phyloP scores from a whole-genome alignment of 2,888 invertebrate species.

The Scelioninae gen. 2 region DNA sequence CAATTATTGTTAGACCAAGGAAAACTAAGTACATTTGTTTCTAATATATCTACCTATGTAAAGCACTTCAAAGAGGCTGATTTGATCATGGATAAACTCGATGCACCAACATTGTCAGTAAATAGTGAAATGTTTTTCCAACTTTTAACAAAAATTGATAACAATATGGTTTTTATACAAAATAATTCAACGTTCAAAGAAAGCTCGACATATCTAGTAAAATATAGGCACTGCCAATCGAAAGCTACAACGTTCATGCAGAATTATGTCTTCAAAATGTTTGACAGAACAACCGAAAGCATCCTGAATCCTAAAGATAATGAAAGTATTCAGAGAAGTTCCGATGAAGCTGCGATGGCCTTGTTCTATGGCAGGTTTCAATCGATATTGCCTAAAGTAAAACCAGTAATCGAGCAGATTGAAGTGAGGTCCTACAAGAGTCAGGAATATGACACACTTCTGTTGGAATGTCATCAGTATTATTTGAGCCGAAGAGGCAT shows the following conservation, averaged over 20 bases:
- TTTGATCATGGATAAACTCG: slow-evolving; percentile 85
- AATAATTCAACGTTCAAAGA: slow-evolving; percentile 90
- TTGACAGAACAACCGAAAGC: slow-evolving; percentile 85
- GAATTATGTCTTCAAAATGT: slow-evolving; percentile 85
- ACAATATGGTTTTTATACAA: slow-evolving; percentile 89
- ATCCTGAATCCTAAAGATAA: slow-evolving; percentile 68
- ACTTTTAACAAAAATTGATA: slow-evolving; percentile 89
- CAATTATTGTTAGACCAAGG: slow-evolving; percentile 93
- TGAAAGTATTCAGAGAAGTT: slow-evolving; percentile 67
- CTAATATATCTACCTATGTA: slow-evolving; percentile 86
- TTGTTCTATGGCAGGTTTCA: slow-evolving; percentile 97
- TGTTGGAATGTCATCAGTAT: slow-evolving; percentile 88
- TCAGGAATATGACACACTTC: slow-evolving; percentile 85
- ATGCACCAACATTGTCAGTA: slow-evolving; percentile 87
- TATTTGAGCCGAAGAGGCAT: slow-evolving; percentile 86
- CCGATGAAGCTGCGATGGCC: slow-evolving; percentile 85
- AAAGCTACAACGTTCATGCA: slow-evolving; percentile 88
- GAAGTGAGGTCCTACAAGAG: slow-evolving; percentile 85
- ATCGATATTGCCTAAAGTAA: slow-evolving; percentile 90
- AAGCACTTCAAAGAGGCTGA: slow-evolving; percentile 92
- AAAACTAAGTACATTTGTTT: slow-evolving; percentile 86
- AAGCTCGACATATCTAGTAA: slow-evolving; percentile 86
- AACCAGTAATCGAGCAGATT: slow-evolving; percentile 87
- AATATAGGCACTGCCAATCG: slow-evolving; percentile 89
- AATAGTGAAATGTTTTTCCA: slow-evolving; percentile 89